These are phyloP conservation scores for Plebejus argus DNA, from an alignment of 2,888 invertebrate species.

Conservation along the genomic window DNA sequence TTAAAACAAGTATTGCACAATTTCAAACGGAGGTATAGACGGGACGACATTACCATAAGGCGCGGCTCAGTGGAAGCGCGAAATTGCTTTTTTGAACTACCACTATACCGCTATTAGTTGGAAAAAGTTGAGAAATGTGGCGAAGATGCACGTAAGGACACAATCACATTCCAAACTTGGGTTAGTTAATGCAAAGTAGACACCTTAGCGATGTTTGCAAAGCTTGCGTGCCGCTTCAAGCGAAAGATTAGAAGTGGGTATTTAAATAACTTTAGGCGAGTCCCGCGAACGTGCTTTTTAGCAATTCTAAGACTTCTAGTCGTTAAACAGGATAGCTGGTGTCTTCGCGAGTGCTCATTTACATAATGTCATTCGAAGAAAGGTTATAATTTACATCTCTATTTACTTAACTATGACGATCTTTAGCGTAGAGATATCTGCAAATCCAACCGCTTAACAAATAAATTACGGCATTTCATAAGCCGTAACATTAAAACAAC, in stretches of 20 bases:
- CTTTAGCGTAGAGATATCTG: not conserved
- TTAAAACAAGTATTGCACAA: conserved; percentile 70
- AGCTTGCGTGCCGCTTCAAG: conserved; percentile 56
- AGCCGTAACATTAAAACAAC: not conserved
- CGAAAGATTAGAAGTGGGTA: conserved; percentile 65
- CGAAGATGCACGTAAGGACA: conserved; percentile 53
- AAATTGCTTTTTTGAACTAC: conserved; percentile 78
- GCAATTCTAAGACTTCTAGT: conserved; percentile 61
- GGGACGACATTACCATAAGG: conserved; percentile 73
- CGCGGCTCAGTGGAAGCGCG: conserved; percentile 59
- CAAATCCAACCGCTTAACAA: not conserved
- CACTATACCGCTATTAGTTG: conserved; percentile 68
- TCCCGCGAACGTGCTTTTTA: conserved; percentile 66
- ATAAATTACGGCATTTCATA: not conserved
- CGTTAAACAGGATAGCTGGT: conserved; percentile 56
- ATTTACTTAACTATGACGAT: not conserved
- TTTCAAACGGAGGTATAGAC: conserved; percentile 75
- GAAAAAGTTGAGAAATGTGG: conserved; percentile 70
- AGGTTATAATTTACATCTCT: conserved; percentile 16
- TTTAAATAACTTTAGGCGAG: conserved; percentile 62
- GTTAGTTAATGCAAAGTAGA: conserved; percentile 53
- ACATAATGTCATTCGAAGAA: conserved; percentile 25
- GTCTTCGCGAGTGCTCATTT: conserved; percentile 29
- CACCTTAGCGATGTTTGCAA: conserved; percentile 56
- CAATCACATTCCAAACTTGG: conserved; percentile 61